Evolutionary conservation across 2,797 vertebrate species (phyloP), one percentile per base, ranked within the genome.

Genomic region (Liparis tanakae): DNA sequence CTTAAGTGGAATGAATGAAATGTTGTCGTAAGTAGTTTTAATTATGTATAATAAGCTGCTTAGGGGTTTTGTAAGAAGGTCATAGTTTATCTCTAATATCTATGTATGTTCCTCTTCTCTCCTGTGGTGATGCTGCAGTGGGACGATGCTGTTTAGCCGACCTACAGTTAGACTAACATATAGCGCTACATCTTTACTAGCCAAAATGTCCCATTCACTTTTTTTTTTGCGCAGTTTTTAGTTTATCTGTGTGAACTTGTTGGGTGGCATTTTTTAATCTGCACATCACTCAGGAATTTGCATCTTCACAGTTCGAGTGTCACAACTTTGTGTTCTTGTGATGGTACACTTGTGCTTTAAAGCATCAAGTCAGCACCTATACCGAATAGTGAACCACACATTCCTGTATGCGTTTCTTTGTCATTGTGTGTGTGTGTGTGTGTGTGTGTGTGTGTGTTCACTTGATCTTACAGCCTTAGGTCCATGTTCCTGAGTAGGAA

Each of bases 401-500:
- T 57, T 62, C 46, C 43, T 59, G 13, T n/a, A 18, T n/a, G n/a
- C 15, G n/a, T 48, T 64, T 61, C 3, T 66, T 14, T 6, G 6
- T 46, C 34, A 10, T 8, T 41, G 39, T 41, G 39, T 41, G 39
- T 41, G 39, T 41, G 39, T 46, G 44, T 44, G 41, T 36, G 58
- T 72, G 51, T 8, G 54, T 63, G 39, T 54, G 36, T 44, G 37
- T 55, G 43, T 57, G 1, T 64, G 36, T 22, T 30, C 15, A 25
- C 39, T 51, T 81, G 58, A 75, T 59, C 46, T 67, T 54, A 66
- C 25, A 70, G 41, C 36, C 22, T 54, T 3, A 10, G 48, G 20
- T 55, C 7, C 17, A 65, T 67, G 51, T 73, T 76, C 46, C 48
- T 37, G 57, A 59, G 17, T 72, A 84, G 79, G 82, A 82, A 85